Conservation (phyloP, 2,888 invertebrate species). For the Apodemia duryi region DNA sequence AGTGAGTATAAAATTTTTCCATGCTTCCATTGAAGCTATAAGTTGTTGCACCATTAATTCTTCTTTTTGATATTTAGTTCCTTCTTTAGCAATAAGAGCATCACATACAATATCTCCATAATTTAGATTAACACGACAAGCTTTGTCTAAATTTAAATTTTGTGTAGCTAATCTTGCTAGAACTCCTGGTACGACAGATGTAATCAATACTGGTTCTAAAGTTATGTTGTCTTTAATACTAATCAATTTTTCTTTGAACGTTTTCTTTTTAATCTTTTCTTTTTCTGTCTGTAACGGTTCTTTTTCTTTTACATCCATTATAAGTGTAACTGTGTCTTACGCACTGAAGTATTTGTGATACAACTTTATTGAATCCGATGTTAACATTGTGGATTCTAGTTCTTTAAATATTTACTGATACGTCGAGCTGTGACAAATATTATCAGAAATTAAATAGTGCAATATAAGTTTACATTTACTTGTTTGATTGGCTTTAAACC, state of each 20-base stretch:
- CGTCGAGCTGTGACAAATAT: constrained; percentile 17
- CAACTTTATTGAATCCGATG: constrained; percentile 7
- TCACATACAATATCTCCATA: constrained; percentile 85
- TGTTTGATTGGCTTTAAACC: constrained; percentile 2
- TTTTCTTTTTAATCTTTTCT: constrained; percentile 43
- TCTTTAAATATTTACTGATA: constrained; percentile 23
- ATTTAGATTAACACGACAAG: constrained; percentile 87
- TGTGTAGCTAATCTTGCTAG: constrained; percentile 87
- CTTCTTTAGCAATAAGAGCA: constrained; percentile 84
- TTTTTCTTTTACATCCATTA: constrained; percentile 51
- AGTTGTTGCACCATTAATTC: constrained; percentile 80
- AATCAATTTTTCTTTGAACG: constrained; percentile 60
- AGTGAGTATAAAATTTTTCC: constrained; percentile 76
- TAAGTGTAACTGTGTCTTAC: constrained; percentile 22
- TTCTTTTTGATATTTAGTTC: constrained; percentile 80
- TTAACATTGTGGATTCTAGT: constrained; percentile 16
- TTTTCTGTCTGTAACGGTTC: constrained; percentile 46
- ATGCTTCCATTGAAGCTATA: constrained; percentile 74
- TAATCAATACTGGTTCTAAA: constrained; percentile 82
- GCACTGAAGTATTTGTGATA: constrained; percentile 21
- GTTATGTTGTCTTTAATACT: constrained; percentile 79
- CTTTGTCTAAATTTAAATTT: constrained; percentile 91
- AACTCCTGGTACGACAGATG: constrained; percentile 81
- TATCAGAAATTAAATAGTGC: constrained; percentile 25
- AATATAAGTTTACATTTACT: neutral